Base-by-base conservation (phyloP, 2,888 invertebrate species). In the Torymus texanus region DNA sequence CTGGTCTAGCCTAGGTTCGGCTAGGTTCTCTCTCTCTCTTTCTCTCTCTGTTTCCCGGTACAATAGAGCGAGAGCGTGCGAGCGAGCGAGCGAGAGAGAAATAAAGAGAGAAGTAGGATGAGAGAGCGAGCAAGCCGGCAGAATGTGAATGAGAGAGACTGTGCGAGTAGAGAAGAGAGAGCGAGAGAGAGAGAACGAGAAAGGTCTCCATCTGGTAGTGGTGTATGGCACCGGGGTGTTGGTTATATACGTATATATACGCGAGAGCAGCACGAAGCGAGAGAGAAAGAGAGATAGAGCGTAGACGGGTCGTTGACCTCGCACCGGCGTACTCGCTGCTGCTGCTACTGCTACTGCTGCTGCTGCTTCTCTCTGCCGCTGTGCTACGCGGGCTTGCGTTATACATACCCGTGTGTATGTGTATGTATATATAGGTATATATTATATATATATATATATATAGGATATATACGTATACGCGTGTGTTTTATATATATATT, bases 241-340 rank as follows among this genome's bases (percentile, higher is more conserved):
- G 85, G 84, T 82, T 82, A 81, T 83, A 80, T 82, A 84, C 83
- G 74, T 24, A 70, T 65, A 79, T 55, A 59, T 24, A 51, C 5
- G 75, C 56, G 77, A 81, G 77, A 81, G 83, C 83, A 81, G 84
- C 82, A 84, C 85, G 83, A 83, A 66, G 74, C 56, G 72, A 67
- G 61, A 51, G n/a, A 66, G 62, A 71, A 67, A 72, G 59, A 63
- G 62, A 68, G 67, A 51, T 18, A 62, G 14, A 55, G 24, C n/a
- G 85, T 86, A 88, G 87, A 88, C 88, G 87, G 89, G 88, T 89
- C 89, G 85, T 87, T 86, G 88, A 89, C 88, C 89, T 82, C 86
- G 85, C 70, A 72, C 41, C 78, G 67, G 61, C 72, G 61, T 65
- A 72, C 62, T 62, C 58, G 63, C 63, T 68, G 62, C 78, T 66